These are phyloP conservation scores for Ptilorrhoa leucosticta DNA, from an alignment of 2,113 vertebrate genomes.

Conservation along the genomic window DNA sequence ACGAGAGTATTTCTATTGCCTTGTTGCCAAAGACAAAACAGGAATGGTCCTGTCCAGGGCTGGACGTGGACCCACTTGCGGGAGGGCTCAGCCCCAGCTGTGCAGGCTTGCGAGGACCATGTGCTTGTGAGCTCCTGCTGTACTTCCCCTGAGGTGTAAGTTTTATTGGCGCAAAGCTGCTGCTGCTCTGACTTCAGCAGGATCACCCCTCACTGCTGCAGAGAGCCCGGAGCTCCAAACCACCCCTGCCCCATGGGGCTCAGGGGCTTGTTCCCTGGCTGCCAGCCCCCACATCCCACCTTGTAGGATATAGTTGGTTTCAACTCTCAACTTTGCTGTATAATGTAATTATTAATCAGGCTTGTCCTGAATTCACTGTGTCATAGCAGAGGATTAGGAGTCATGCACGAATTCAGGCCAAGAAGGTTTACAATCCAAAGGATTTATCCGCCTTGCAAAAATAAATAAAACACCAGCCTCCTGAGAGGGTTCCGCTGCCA, in stretches of 20 bases:
- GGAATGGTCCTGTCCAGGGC: not conserved
- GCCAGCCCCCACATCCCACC: not conserved
- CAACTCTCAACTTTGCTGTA: slow-evolving; percentile 8
- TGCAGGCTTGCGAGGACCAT: not conserved
- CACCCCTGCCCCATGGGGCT: not conserved
- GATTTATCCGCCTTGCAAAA: slow-evolving; percentile 50
- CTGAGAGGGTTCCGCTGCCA: not conserved
- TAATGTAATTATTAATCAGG: slow-evolving; percentile 44
- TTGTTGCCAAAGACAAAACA: slow-evolving; percentile 10
- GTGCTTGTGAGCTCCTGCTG: not conserved
- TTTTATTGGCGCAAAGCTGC: not conserved
- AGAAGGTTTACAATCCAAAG: slow-evolving; percentile 54
- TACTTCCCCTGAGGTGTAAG: not conserved
- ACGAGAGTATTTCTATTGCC: not conserved
- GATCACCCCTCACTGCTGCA: not conserved
- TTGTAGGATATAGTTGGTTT: not conserved
- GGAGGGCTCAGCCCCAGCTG: not conserved
- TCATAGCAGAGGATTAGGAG: slow-evolving; percentile 53
- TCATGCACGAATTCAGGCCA: slow-evolving; percentile 54
- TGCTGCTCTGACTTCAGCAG: not conserved
- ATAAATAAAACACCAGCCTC: slow-evolving; percentile 35
- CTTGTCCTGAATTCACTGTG: slow-evolving; percentile 47
- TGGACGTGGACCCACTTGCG: not conserved
- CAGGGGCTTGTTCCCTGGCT: not conserved
- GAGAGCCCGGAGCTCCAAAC: not conserved